Evolutionary conservation across 2,113 vertebrate species (phyloP), one percentile per base, ranked within the genome.

Genomic region (Seriola aureovittata): DNA sequence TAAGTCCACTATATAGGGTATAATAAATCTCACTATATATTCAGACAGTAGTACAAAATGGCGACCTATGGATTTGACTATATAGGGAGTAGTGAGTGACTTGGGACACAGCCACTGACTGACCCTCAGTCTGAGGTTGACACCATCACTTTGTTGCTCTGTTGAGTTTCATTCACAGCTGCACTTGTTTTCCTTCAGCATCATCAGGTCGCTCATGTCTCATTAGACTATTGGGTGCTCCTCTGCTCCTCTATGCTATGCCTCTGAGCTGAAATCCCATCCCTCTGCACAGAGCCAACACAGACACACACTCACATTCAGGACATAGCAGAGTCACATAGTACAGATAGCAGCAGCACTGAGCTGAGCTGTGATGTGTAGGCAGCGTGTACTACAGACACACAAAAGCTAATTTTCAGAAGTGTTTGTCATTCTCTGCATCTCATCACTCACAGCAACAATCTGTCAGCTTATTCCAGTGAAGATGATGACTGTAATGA

Each of bases 291-390:
- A 57, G 65, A 55, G 67, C 48, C 34, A 50, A 32, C 59, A 76
- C 17, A 67, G 79, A 71, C 64, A 58, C 58, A 74, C 63, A 16
- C 57, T 55, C 77, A 71, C 80, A 84, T 81, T 84, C 55, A 81
- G 71, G 66, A 79, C 78, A 84, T 89, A 66, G 67, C 76, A 60
- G 55, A 46, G 76, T 19, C 62, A 58, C 81, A 86, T 86, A 75
- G 78, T 73, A n/a, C 21, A 62, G 65, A 84, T 88, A 66, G 42
- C 71, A 21, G 12, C 10, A 32, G 36, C 59, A 23, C 74, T 71
- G 29, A 50, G 23, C n/a, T 14, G 55, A 81, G 67, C 14, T 57
- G n/a, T 36, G 10, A 7, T 29, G n/a, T 55, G 48, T 4, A 62
- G 25, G 36, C 36, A 72, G 38, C 17, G 21, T 46, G 70, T 32